Percentiles rank a stretch among this genome's conserved stretches.
phyloP scores from a whole-genome alignment of 2,797 vertebrate genomes.

The Halcyon chelicuti region DNA sequence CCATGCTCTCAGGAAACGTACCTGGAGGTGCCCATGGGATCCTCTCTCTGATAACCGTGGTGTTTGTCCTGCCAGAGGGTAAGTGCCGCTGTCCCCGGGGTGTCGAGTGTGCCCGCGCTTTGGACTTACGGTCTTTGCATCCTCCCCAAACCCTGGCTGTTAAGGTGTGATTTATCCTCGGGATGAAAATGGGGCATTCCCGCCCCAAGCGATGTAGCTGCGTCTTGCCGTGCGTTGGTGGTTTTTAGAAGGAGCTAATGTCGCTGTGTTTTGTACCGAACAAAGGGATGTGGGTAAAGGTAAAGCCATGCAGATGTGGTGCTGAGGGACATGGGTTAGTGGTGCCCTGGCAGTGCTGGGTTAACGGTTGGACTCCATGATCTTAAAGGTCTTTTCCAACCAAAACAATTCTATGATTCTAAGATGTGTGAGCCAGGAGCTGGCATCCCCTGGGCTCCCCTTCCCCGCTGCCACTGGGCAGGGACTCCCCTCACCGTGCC shows the following conservation, averaged over 20 bases:
- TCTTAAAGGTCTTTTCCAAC: neutral
- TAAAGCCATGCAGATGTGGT: neutral
- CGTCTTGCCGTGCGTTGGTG: rapidly evolving
- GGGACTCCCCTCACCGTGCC: rapidly evolving
- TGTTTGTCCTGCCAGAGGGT: constrained; percentile 39
- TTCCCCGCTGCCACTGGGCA: rapidly evolving
- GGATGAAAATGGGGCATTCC: neutral
- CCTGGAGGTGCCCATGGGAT: constrained; percentile 12
- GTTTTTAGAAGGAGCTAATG: neutral
- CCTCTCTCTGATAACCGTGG: constrained; percentile 32
- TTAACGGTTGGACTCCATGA: neutral
- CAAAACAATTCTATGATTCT: neutral
- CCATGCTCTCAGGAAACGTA: constrained; percentile 15
- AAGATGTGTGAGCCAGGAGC: rapidly evolving
- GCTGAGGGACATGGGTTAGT: neutral
- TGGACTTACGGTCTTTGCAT: rapidly evolving
- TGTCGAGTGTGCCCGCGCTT: rapidly evolving
- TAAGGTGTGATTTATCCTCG: neutral
- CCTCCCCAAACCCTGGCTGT: neutral
- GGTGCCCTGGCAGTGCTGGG: neutral
- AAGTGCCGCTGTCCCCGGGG: neutral
- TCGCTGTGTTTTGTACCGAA: rapidly evolving
- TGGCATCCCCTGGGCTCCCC: neutral
- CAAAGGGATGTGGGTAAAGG: neutral
- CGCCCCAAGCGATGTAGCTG: rapidly evolving